These are phyloP conservation scores for Mythimna lalbum DNA, from an alignment of 2,888 invertebrate species.

Conservation along the genomic window DNA sequence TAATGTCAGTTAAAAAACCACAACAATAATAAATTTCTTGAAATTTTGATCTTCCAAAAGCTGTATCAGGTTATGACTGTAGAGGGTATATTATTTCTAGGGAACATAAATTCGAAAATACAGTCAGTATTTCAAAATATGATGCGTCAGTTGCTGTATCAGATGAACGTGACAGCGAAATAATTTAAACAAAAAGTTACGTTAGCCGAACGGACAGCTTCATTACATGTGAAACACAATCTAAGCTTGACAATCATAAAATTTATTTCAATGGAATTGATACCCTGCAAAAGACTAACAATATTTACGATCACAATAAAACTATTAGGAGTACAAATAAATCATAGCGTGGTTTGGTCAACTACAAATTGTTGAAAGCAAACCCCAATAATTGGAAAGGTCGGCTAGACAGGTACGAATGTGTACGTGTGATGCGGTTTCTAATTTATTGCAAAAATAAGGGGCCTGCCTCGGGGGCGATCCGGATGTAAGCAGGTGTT, in stretches of 20 bases:
- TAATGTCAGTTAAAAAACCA: neutral
- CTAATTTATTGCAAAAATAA: constrained; percentile 79
- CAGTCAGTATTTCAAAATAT: constrained; percentile 15
- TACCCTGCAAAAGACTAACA: constrained; percentile 35
- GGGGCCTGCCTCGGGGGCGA: constrained; percentile 59
- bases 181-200: constrained; percentile 31
- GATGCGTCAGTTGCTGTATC: constrained; percentile 16
- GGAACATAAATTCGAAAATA: neutral
- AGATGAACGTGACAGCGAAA: constrained; percentile 29
- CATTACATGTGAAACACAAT: constrained; percentile 48
- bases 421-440: constrained; percentile 69
- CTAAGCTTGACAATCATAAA: constrained; percentile 24
- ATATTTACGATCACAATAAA: constrained; percentile 56
- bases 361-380: constrained; percentile 64
- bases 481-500: constrained; percentile 71
- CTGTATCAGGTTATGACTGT: neutral
- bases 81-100: neutral
- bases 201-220: constrained; percentile 24
- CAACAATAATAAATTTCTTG: neutral
- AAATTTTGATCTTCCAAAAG: neutral
- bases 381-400: constrained; percentile 70
- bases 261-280: constrained; percentile 35
- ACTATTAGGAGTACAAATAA: constrained; percentile 48
- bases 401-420: constrained; percentile 68
- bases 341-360: constrained; percentile 44